Evolutionary conservation across 2,113 vertebrate genomes (phyloP), one percentile per base, ranked within the genome.

Genomic region (Edolisoma coerulescens): DNA sequence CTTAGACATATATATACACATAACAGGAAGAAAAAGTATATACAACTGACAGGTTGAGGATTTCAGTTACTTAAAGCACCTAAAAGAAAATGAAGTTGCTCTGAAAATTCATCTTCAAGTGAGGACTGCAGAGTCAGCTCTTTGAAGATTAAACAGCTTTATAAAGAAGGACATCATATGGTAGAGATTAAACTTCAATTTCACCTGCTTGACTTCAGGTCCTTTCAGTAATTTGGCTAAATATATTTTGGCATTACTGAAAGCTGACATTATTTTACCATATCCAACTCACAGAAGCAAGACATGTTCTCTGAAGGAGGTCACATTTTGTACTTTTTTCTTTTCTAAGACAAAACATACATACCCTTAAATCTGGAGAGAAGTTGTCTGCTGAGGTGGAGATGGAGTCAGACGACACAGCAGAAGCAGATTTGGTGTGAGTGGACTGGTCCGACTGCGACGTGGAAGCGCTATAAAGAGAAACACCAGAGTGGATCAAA

Each of bases 381-480:
- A 99, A 98, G 95, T 98, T 98, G 63, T 99, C 99, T 71, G 98
- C 96, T 32, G 98, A 98, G 18, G 98, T 98, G 76, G 99, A 98
- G 94, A 98, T 95, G 1, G 98, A 99, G 90, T 99, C 99, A 0
- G 98, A 99, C 0, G 99, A 99, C 83, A 99, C 28, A 24, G 96
- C 98, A 35, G 98, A 98, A 56, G 96, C 98, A 22, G 98, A 98
- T 84, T 98, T 99, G 84, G 98, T 97, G 70, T 98, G 98, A 78
- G 97, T 96, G 21, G 99, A 99, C 20, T 98, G 98, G 95, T 99
- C 99, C 5, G 99, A 99, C 41, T 98, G 99, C 35, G 99, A 99
- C 18, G 99, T 99, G 74, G 99, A 99, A 57, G 98, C 97, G 17
- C 99, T 99, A 73, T 19, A 83, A 87, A 93, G 16, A 96, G 44